Percentiles rank a stretch among this genome's conserved stretches.
These are phyloP conservation scores for Drosophila baimaii DNA, from an alignment of 1,140 invertebrate genomes.

Conservation along the genomic window DNA sequence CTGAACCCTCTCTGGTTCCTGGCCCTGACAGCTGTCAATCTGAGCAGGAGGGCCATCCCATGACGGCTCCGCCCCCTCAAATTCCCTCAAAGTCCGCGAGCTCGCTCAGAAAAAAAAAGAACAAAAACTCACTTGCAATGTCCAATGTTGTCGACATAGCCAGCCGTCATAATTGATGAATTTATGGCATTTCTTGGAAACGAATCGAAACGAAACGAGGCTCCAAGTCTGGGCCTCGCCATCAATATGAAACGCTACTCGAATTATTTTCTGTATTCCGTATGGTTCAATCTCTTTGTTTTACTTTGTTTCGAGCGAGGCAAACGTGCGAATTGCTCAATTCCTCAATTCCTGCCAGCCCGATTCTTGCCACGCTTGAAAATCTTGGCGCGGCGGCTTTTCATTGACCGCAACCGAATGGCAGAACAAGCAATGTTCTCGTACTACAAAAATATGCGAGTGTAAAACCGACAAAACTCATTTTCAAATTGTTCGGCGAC, in stretches of 20 bases:
- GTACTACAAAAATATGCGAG: constrained; percentile 48
- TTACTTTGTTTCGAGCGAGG: constrained; percentile 71
- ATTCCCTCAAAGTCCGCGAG: not conserved
- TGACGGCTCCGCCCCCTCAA: constrained; percentile 10
- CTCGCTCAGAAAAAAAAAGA: not conserved
- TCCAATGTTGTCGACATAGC: constrained; percentile 59
- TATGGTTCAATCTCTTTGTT: constrained; percentile 67
- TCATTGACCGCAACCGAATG: constrained; percentile 74
- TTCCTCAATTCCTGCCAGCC: constrained; percentile 59
- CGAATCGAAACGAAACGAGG: constrained; percentile 41
- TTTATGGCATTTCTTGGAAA: constrained; percentile 77
- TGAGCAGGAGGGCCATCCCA: constrained; percentile 15
- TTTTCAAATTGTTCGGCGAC: constrained; percentile 77
- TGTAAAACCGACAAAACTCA: constrained; percentile 80
- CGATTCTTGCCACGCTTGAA: constrained; percentile 45
- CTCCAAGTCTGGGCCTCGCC: constrained; percentile 35
- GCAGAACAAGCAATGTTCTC: constrained; percentile 58
- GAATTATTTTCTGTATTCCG: constrained; percentile 58
- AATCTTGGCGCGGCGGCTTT: constrained; percentile 61
- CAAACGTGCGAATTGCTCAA: constrained; percentile 81
- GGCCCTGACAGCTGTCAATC: constrained; percentile 72
- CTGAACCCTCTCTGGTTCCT: not conserved
- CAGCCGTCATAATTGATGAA: constrained; percentile 81
- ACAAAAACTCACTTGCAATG: constrained; percentile 13
- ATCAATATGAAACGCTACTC: constrained; percentile 50